Evolutionary conservation across 2,113 vertebrate species (phyloP), one percentile per base, ranked within the genome.

Genomic region (Mastomys coucha): DNA sequence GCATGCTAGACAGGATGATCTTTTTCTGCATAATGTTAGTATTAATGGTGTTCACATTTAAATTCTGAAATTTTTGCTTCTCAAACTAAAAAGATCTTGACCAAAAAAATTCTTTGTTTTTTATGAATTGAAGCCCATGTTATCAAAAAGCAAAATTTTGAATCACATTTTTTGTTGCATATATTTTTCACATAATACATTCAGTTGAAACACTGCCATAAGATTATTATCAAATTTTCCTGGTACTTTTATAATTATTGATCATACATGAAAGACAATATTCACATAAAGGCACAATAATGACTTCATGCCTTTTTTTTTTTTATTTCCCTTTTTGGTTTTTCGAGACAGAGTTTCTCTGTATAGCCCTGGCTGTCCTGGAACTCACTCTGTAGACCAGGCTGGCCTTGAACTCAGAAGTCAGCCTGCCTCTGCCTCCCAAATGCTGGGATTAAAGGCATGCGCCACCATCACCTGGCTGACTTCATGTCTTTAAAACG

Each of bases 1-100:
- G 98, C 98, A 98, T 99, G 98, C 98, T 99, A 98, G 98, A 98
- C 98, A 99, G 97, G 98, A 98, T 98, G 98, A 98, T 98, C 98
- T 98, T 98, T 97, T 97, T 93, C 91, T 97, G 95, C 91, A 94
- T 98, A 92, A 95, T 97, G 97, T 97, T 97, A 89, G 88, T 96
- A 93, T 98, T 91, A 91, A 97, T 98, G 89, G 86, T 98, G 98
- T 98, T 98, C 93, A 97, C 91, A 93, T 98, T 97, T 98, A 97
- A 98, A 90, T 96, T 95, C 88, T 96, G 94, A 98, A 78, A 88
- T 93, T 67, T 97, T 92, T 96, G 93, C 67, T 97, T 97, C 58
- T 91, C 97, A 97, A 92, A 95, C 93, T 97, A 97, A 97, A 45
- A 97, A 90, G 95, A 95, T 98, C 94, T 95, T 98, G 97, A 98